Evolutionary conservation across 2,113 vertebrate species (phyloP).

Genomic region (Xiphophorus maculatus): DNA sequence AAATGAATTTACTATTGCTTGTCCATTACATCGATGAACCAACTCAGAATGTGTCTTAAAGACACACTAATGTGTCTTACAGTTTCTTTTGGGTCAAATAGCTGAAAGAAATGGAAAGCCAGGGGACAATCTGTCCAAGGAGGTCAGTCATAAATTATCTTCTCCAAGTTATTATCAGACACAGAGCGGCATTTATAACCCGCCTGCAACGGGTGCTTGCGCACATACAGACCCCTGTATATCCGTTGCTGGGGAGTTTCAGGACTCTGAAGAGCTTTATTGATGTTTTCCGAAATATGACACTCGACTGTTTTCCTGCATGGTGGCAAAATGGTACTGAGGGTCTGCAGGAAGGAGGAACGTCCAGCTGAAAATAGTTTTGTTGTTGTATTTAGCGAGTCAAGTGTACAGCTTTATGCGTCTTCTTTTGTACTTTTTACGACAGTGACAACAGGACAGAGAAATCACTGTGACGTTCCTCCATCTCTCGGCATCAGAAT

Average conservation of each 20-base stretch:
- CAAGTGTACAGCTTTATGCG: slow-evolving; percentile 1
- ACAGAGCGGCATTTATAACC: slow-evolving; percentile 62
- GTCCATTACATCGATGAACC: background rate
- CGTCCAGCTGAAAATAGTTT: slow-evolving; percentile 11
- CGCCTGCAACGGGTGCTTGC: slow-evolving; percentile 8
- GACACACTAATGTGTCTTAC: background rate
- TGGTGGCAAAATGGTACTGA: slow-evolving; percentile 16
- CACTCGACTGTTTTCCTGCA: slow-evolving; percentile 41
- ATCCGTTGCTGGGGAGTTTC: slow-evolving; percentile 57
- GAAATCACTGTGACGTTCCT: slow-evolving; percentile 21
- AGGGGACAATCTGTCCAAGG: slow-evolving; percentile 8
- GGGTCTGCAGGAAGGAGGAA: slow-evolving; percentile 15
- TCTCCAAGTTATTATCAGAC: slow-evolving; percentile 43
- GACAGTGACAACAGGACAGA: slow-evolving; percentile 11
- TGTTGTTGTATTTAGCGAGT: background rate
- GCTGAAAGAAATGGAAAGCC: slow-evolving; percentile 2
- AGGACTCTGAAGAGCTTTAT: slow-evolving; percentile 38
- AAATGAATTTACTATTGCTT: too few species aligned
- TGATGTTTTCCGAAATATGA: slow-evolving; percentile 25
- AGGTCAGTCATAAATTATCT: slow-evolving; percentile 60
- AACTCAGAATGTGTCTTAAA: background rate
- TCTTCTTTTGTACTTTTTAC: slow-evolving; percentile 7
- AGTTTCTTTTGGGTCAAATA: background rate
- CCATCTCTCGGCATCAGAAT: background rate
- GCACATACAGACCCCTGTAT: slow-evolving; percentile 40